Percentiles rank a stretch among this genome's conserved stretches.
Evolutionary conservation across 2,888 invertebrate genomes (phyloP).

Genomic region (Actias luna): DNA sequence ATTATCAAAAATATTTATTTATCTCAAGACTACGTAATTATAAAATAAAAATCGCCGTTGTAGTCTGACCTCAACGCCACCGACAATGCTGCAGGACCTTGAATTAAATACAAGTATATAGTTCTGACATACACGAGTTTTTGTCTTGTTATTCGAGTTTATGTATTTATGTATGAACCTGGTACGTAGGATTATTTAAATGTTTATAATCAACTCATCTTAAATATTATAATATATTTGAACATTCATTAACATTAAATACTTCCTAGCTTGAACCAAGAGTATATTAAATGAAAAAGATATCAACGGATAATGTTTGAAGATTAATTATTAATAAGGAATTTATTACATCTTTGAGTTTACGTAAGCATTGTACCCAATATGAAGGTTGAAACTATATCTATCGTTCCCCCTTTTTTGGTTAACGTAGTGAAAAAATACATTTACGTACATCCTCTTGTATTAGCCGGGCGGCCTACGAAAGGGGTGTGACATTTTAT

Average conservation of each 20-base stretch:
- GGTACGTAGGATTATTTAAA: slow-evolving; percentile 58
- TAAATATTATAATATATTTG: neutral
- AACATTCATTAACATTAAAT: slow-evolving; percentile 25
- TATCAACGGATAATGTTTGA: slow-evolving; percentile 40
- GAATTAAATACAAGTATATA: slow-evolving; percentile 48
- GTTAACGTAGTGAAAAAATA: no score
- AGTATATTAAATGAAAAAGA: slow-evolving; percentile 53
- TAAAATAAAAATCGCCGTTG: slow-evolving; percentile 30
- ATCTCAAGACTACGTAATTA: neutral
- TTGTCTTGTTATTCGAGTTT: slow-evolving; percentile 57
- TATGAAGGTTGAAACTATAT: no score
- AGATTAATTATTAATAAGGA: neutral
- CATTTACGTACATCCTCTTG: no score
- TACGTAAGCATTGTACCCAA: neutral
- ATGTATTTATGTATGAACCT: slow-evolving; percentile 58
- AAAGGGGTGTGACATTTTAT: no score
- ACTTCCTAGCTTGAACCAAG: slow-evolving; percentile 68
- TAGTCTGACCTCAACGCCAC: slow-evolving; percentile 29
- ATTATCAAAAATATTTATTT: neutral
- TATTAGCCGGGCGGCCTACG: no score
- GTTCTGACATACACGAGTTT: slow-evolving; percentile 57
- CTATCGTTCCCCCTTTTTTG: no score
- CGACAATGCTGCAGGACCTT: slow-evolving; percentile 35
- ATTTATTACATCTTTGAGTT: neutral
- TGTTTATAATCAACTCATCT: slow-evolving; percentile 29